Percentiles rank a stretch among this genome's conserved stretches.
Conservation (phyloP, 2,888 invertebrate species). For the Drosophila gaucha region DNA sequence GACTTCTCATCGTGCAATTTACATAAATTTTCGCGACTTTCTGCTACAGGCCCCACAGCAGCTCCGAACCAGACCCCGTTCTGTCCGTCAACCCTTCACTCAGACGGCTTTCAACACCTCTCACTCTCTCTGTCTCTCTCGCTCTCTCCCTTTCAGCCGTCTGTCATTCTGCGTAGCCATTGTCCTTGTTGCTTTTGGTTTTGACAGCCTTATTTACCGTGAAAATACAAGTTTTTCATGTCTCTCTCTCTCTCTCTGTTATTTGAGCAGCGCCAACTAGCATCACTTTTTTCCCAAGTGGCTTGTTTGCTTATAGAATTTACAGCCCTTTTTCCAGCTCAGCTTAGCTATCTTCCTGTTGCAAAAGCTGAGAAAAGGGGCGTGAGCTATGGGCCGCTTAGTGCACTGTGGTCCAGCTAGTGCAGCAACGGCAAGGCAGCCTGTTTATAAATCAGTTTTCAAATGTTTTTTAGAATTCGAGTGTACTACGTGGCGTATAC, state of each 20-base stretch:
- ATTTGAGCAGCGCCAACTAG: constrained; percentile 20
- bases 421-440: constrained; percentile 9
- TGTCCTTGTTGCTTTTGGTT: constrained; percentile 46
- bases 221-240: constrained; percentile 63
- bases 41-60: constrained; percentile 11
- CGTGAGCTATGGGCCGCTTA: background rate
- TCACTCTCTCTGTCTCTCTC: background rate
- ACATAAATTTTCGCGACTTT: constrained; percentile 56
- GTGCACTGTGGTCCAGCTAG: background rate
- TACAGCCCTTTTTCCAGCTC: constrained; percentile 48
- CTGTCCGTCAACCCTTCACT: constrained; percentile 10
- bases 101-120: background rate
- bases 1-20: constrained; percentile 52
- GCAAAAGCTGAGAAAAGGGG: background rate
- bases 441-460: constrained; percentile 28
- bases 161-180: constrained; percentile 30
- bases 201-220: constrained; percentile 61
- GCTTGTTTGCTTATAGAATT: constrained; percentile 66
- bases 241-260: constrained; percentile 1
- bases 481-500: constrained; percentile 11
- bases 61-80: background rate
- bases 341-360: constrained; percentile 10
- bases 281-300: constrained; percentile 53
- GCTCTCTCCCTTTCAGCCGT: background rate
- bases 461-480: constrained; percentile 25